A percentile compares a stretch with the other conserved stretches of the same genome.
Conservation (phyloP, 1,140 invertebrate genomes). For the Apis cerana region DNA sequence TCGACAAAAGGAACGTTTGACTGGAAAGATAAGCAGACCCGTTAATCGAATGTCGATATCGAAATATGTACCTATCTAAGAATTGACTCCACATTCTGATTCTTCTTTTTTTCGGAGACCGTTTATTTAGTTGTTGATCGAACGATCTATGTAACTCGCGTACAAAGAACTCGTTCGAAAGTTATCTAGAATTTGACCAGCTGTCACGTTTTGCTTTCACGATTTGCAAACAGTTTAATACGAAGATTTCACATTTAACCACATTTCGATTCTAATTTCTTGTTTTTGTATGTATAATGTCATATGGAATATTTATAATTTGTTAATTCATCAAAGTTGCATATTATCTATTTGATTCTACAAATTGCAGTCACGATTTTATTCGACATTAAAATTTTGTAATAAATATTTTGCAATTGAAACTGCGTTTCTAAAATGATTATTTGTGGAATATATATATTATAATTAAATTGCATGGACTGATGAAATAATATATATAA, state of each 20-base stretch:
- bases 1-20: slow-evolving; percentile 7
- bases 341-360: too few species aligned
- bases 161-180: slow-evolving; percentile 16
- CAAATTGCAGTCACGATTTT: too few species aligned
- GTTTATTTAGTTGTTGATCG: background rate
- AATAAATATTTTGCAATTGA: too few species aligned
- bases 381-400: too few species aligned
- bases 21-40: background rate
- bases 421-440: too few species aligned
- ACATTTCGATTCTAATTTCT: background rate
- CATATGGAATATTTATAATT: too few species aligned
- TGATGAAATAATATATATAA: too few species aligned
- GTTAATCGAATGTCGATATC: background rate
- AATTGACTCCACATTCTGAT: background rate
- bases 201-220: background rate
- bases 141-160: background rate
- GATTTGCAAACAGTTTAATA: background rate
- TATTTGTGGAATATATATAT: too few species aligned
- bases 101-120: background rate
- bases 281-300: too few species aligned
- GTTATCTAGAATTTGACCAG: slow-evolving; percentile 27
- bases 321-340: too few species aligned
- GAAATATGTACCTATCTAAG: background rate
- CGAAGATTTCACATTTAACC: background rate
- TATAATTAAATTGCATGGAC: too few species aligned